Evolutionary conservation across 2,888 invertebrate genomes (phyloP).

Genomic region (Mamestra brassicae): DNA sequence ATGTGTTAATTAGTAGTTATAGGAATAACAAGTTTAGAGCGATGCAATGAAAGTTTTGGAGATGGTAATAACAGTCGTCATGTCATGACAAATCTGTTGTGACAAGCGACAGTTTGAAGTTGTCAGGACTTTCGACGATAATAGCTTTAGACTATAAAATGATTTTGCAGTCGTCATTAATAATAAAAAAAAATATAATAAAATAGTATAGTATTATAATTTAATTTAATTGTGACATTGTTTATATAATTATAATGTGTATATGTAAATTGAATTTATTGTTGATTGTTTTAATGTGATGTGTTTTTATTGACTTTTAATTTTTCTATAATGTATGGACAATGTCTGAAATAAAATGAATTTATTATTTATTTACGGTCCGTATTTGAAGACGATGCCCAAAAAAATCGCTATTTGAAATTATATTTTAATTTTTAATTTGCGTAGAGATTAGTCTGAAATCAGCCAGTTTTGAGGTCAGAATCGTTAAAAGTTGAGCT

Average conservation of each 20-base stretch:
- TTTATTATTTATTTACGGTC: too few relatives aligned
- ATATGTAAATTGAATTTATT: too few relatives aligned
- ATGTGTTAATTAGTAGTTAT: slow-evolving; percentile 69
- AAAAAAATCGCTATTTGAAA: not conserved
- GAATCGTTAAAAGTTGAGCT: not conserved
- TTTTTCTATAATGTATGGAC: too few relatives aligned
- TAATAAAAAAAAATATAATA: too few relatives aligned
- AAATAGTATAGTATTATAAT: too few relatives aligned
- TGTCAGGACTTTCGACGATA: slow-evolving; percentile 19
- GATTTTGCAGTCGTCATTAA: not conserved
- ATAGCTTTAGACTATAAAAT: slow-evolving; percentile 14
- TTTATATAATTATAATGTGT: too few relatives aligned
- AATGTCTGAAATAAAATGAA: too few relatives aligned
- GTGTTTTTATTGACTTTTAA: too few relatives aligned
- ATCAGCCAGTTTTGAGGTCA: not conserved
- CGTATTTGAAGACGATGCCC: not conserved
- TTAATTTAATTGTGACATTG: too few relatives aligned
- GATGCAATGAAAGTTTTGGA: slow-evolving; percentile 50
- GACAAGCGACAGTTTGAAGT: slow-evolving; percentile 45
- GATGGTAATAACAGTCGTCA: slow-evolving; percentile 37
- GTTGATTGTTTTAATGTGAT: too few relatives aligned
- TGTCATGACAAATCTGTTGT: slow-evolving; percentile 44
- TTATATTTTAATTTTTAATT: not conserved
- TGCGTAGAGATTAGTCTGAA: not conserved
- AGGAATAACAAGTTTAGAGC: slow-evolving; percentile 37